These are phyloP conservation scores for Smittia aterrima DNA, from an alignment of 2,888 invertebrate species.

Conservation along the genomic window DNA sequence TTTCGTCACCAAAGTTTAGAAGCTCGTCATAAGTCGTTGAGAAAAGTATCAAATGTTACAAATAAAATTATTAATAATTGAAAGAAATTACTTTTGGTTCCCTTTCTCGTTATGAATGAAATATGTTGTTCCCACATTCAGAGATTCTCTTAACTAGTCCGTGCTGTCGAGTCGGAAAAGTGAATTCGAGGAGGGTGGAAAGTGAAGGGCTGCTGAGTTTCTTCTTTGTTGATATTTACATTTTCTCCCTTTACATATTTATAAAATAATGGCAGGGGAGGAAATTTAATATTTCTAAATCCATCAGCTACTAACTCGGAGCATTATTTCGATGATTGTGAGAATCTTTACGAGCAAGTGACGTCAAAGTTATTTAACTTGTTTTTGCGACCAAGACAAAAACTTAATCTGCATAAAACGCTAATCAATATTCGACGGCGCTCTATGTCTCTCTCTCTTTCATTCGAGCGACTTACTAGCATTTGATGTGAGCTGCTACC, in stretches of 20 bases:
- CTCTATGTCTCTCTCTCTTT: not conserved
- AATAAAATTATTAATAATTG: not conserved
- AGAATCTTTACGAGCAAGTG: no score
- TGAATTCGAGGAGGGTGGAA: not conserved
- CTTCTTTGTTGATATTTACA: not conserved
- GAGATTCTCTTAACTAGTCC: no score
- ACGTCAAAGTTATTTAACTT: no score
- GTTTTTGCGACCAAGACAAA: no score
- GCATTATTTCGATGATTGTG: no score
- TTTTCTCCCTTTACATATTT: not conserved
- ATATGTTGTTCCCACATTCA: not conserved
- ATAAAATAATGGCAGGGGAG: not conserved
- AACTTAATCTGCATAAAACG: no score
- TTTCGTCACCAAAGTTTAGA: no score
- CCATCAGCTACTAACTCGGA: no score
- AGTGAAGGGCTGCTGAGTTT: not conserved
- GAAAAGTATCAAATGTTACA: no score
- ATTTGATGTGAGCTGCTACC: not conserved
- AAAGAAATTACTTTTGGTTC: not conserved
- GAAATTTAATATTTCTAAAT: conserved; percentile 39
- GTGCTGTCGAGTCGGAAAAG: not conserved
- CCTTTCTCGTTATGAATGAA: not conserved
- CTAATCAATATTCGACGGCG: not conserved
- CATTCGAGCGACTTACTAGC: not conserved
- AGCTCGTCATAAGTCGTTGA: no score